Evolutionary conservation across 2,113 vertebrate genomes (phyloP).

Genomic region (Ciconia maguari): DNA sequence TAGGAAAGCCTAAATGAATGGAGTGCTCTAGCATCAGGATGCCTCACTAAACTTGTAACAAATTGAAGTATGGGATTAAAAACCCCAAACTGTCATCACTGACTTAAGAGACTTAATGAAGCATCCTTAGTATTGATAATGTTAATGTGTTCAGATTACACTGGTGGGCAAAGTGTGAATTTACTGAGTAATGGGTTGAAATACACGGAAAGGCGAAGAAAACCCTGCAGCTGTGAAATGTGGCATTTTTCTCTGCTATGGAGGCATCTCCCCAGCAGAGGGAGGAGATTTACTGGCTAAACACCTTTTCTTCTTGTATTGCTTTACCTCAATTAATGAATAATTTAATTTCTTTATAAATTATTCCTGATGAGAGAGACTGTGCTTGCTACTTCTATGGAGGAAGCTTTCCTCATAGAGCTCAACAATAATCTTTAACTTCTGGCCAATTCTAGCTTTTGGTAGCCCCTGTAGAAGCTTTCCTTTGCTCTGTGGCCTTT

Average conservation of each 20-base stretch:
- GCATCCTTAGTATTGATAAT: background rate
- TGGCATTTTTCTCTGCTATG: background rate
- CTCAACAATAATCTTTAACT: background rate
- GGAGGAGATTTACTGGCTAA: background rate
- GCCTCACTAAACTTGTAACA: background rate
- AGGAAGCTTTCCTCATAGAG: background rate
- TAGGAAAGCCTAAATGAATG: background rate
- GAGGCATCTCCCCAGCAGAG: constrained; percentile 42
- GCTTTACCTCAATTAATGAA: background rate
- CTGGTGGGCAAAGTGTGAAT: background rate
- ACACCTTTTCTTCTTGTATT: background rate
- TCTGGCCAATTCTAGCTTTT: background rate
- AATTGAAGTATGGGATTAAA: background rate
- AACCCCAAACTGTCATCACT: background rate
- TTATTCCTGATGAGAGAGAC: background rate
- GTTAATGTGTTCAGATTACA: background rate
- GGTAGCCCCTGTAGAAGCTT: background rate
- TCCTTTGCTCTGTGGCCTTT: background rate
- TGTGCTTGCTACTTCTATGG: background rate
- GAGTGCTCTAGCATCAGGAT: background rate
- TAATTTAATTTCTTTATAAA: background rate
- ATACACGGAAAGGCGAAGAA: background rate
- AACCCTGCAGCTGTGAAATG: background rate
- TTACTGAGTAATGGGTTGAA: background rate
- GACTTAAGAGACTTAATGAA: background rate